Evolutionary conservation across 2,113 vertebrate genomes (phyloP).

Genomic region (Aleadryas rufinucha): DNA sequence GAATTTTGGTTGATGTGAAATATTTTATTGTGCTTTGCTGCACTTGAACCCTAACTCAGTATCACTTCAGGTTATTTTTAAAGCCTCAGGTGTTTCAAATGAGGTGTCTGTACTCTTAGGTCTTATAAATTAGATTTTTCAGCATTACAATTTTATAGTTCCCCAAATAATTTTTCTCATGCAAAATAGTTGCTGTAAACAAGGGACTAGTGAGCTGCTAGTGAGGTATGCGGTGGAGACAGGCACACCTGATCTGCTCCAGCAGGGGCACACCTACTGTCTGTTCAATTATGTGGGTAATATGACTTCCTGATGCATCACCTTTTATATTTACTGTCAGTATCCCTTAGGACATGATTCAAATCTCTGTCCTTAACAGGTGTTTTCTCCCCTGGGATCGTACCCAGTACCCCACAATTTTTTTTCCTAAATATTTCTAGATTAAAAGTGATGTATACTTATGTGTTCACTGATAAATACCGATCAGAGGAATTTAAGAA

Average conservation of each 20-base stretch:
- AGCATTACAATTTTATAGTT: neutral
- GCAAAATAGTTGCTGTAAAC: neutral
- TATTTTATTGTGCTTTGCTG: neutral
- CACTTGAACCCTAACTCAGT: neutral
- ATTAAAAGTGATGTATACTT: neutral
- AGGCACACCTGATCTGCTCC: neutral
- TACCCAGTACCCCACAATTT: accelerated
- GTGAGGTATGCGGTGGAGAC: neutral
- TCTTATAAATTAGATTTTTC: slow-evolving; percentile 11
- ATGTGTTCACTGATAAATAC: neutral
- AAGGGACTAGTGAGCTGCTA: neutral
- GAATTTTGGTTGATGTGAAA: neutral
- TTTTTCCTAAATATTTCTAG: neutral
- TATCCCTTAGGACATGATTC: neutral
- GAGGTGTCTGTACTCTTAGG: neutral
- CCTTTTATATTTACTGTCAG: neutral
- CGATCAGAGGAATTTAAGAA: neutral
- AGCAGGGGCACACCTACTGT: neutral
- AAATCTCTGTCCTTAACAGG: neutral
- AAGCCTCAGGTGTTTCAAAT: neutral
- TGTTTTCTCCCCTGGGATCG: neutral
- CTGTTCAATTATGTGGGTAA: neutral
- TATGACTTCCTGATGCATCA: neutral
- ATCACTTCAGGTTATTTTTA: neutral
- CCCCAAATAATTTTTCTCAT: neutral